Conservation (phyloP, 2,888 invertebrate genomes). For the Dicyrtomina minuta region DNA sequence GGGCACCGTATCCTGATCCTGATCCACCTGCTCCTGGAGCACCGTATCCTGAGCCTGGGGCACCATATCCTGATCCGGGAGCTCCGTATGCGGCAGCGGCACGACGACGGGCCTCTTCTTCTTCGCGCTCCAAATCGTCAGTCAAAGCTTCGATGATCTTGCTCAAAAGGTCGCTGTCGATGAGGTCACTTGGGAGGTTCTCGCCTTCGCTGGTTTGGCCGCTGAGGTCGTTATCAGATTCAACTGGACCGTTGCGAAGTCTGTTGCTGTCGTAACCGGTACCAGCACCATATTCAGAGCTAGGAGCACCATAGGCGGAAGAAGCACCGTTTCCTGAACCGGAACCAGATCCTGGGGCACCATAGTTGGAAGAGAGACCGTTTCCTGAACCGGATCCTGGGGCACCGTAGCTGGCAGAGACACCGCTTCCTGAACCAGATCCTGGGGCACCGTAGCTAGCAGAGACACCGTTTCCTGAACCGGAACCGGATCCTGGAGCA, state of each 20-base stretch:
- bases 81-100: slow-evolving; percentile 13
- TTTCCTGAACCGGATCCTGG: background rate
- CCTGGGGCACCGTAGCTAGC: background rate
- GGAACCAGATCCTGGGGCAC: slow-evolving; percentile 10
- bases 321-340: background rate
- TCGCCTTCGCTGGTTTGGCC: slow-evolving; percentile 5
- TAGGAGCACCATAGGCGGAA: slow-evolving; percentile 8
- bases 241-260: slow-evolving; percentile 8
- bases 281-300: background rate
- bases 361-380: slow-evolving; percentile 13
- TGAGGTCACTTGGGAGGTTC: slow-evolving; percentile 21
- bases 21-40: slow-evolving; percentile 13
- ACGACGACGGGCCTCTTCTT: slow-evolving; percentile 5
- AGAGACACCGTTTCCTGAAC: background rate
- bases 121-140: slow-evolving; percentile 2
- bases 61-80: slow-evolving; percentile 17
- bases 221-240: too few relatives aligned
- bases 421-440: too few relatives aligned
- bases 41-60: slow-evolving; percentile 11
- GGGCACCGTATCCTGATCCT: background rate
- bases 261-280: background rate
- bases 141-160: slow-evolving; percentile 2
- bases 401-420: too few relatives aligned
- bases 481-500: slow-evolving; percentile 12
- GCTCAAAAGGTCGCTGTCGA: slow-evolving; percentile 28